A percentile compares a stretch with the other conserved stretches of the same genome.
Evolutionary conservation across 30 jellyfish, hydroid and myxozoan species (phyloP).

Genomic region (Cassiopea andromeda): DNA sequence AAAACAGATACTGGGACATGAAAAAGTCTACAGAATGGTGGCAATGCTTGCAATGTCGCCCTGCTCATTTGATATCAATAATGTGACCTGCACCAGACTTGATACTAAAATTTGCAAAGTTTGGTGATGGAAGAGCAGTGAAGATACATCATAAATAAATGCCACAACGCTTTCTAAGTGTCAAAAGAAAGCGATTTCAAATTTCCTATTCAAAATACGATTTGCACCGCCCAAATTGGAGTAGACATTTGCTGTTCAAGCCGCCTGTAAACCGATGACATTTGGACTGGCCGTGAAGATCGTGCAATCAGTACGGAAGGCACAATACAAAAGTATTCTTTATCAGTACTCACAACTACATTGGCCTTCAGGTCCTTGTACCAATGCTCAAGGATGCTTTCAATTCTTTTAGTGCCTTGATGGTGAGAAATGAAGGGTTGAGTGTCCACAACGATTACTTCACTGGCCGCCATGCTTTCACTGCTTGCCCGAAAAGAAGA

Average conservation of each 20-base stretch:
- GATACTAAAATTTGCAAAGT: too few relatives aligned
- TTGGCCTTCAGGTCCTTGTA: constrained; percentile 53
- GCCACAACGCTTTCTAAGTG: not conserved
- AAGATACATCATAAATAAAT: too few relatives aligned
- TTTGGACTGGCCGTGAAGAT: constrained; percentile 13
- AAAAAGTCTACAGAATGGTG: too few relatives aligned
- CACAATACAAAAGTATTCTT: not conserved
- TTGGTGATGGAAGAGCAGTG: too few relatives aligned
- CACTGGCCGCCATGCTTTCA: constrained; percentile 76
- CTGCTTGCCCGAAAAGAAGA: constrained; percentile 30
- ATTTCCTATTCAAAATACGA: not conserved
- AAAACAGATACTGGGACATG: too few relatives aligned
- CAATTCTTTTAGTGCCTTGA: constrained; percentile 39
- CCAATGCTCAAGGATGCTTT: constrained; percentile 54
- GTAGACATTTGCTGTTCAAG: not conserved
- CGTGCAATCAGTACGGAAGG: not conserved
- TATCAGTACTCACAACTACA: constrained; percentile 53
- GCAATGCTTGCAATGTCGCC: too few relatives aligned
- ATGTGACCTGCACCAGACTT: too few relatives aligned
- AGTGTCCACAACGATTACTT: constrained; percentile 27
- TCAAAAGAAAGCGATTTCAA: too few relatives aligned
- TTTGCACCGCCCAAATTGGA: not conserved
- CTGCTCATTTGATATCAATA: too few relatives aligned
- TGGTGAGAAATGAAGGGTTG: not conserved
- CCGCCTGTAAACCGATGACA: not conserved